phyloP scores from a whole-genome alignment of 1,140 invertebrate genomes.

The Drosophila seguyi region DNA sequence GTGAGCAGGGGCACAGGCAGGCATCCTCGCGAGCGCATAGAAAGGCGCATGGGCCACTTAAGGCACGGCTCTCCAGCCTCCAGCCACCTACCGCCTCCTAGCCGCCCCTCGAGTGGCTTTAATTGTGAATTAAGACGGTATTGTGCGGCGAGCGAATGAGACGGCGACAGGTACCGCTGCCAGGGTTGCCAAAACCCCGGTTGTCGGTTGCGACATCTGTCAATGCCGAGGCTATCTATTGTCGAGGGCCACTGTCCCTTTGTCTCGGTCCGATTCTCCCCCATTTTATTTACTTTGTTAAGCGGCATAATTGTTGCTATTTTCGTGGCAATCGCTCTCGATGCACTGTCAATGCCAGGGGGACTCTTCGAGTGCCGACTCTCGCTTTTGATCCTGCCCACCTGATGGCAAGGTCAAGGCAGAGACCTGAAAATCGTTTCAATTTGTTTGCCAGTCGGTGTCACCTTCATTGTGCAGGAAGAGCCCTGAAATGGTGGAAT shows the following conservation, averaged over 20 bases:
- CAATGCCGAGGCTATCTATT: slow-evolving; percentile 75
- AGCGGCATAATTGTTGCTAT: slow-evolving; percentile 79
- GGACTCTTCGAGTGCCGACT: slow-evolving; percentile 37
- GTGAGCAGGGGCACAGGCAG: slow-evolving; percentile 31
- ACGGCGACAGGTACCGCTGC: slow-evolving; percentile 29
- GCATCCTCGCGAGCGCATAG: slow-evolving; percentile 52
- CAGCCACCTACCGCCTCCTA: neutral
- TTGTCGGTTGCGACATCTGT: neutral
- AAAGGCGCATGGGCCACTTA: slow-evolving; percentile 75
- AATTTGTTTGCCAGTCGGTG: slow-evolving; percentile 30
- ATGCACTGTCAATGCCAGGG: slow-evolving; percentile 78
- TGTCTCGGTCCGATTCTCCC: slow-evolving; percentile 25
- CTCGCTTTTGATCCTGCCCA: slow-evolving; percentile 62
- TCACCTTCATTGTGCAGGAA: slow-evolving; percentile 33
- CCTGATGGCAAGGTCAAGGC: slow-evolving; percentile 53
- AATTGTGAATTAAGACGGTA: slow-evolving; percentile 85
- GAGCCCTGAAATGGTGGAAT: slow-evolving; percentile 1
- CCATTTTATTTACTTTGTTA: slow-evolving; percentile 75
- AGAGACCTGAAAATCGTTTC: slow-evolving; percentile 25
- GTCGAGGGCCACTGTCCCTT: slow-evolving; percentile 48
- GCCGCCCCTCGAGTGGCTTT: slow-evolving; percentile 74
- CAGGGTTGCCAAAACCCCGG: slow-evolving; percentile 54
- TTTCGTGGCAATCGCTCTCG: slow-evolving; percentile 68
- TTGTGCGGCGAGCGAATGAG: slow-evolving; percentile 61
- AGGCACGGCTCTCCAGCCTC: slow-evolving; percentile 20